Evolutionary conservation across 2,888 invertebrate genomes (phyloP).

Genomic region (Apamea monoglypha): DNA sequence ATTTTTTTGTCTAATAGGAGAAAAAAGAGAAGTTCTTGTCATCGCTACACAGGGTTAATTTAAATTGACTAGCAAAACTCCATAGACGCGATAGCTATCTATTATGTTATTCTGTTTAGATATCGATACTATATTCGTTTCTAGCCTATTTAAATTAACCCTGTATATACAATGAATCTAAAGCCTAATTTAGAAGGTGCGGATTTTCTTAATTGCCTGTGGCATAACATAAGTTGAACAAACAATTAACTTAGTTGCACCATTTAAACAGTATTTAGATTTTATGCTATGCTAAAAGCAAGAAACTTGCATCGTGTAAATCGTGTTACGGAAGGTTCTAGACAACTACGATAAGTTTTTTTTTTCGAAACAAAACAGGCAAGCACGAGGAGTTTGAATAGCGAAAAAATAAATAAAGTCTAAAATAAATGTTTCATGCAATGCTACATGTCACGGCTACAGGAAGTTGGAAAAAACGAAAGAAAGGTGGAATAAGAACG

Average conservation of each 20-base stretch:
- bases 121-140: neutral
- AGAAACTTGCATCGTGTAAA: neutral
- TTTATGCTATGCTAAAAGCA: neutral
- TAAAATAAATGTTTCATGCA: conserved; percentile 11
- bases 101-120: neutral
- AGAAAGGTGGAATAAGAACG: conserved; percentile 17
- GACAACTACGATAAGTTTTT: neutral
- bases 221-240: neutral
- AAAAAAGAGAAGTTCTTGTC: neutral
- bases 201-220: neutral
- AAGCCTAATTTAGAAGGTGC: neutral
- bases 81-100: neutral
- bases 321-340: neutral
- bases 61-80: neutral
- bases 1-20: neutral
- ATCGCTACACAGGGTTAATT: neutral
- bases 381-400: too few species aligned
- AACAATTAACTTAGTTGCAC: neutral
- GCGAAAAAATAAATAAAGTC: neutral
- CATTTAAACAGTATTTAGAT: neutral
- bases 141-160: neutral
- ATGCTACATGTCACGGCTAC: conserved; percentile 4
- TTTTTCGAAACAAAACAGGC: neutral
- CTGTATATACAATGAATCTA: neutral
- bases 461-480: conserved; percentile 18